Base-by-base conservation (phyloP, 2,888 invertebrate species). In the Pyrgus malvae region DNA sequence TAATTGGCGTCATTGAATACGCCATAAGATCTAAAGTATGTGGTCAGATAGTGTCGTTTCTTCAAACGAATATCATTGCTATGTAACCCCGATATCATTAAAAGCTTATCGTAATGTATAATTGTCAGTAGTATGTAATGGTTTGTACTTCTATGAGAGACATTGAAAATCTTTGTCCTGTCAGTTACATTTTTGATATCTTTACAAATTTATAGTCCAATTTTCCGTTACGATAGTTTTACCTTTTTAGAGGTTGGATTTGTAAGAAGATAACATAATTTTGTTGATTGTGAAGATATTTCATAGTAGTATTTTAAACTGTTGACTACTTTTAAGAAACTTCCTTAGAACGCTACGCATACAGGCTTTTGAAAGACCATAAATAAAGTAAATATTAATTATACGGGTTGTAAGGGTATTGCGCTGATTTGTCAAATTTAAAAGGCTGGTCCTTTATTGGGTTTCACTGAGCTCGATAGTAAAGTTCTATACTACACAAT, bases 281-380 rank as follows among this genome's bases (percentile, higher is more conserved):
- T 77, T 72, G 76, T 77, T 76, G 74, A 72, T 68, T 67, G 71
- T 76, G 74, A 66, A 61, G 68, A 74, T 77, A 78, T 78, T 78
- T 78, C 76, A 74, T 81, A 80, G 76, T 76, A 74, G 76, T 77
- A 76, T 80, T 81, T 81, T 78, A 55, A 63, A 82, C 83, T 84
- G 89, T 89, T 89, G 80, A 87, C 89, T 89, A 89, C 89, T 89
- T 88, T 68, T 89, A 89, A 89, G 87, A 66, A 65, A 66, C 69
- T 59, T 73, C 68, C 68, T 73, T 81, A 77, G 73, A 74, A 65
- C 67, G 81, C 79, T 77, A 74, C 66, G 76, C 75, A 66, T 48
- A 48, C 48, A 55, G 41, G 48, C 48, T 55, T 54, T 48, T 42
- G 48, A 41, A 48, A 19, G 55, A 55, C 46, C 48, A 55, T 48